These are phyloP conservation scores for Pardalotus punctatus DNA, from an alignment of 2,113 vertebrate species.

Conservation along the genomic window DNA sequence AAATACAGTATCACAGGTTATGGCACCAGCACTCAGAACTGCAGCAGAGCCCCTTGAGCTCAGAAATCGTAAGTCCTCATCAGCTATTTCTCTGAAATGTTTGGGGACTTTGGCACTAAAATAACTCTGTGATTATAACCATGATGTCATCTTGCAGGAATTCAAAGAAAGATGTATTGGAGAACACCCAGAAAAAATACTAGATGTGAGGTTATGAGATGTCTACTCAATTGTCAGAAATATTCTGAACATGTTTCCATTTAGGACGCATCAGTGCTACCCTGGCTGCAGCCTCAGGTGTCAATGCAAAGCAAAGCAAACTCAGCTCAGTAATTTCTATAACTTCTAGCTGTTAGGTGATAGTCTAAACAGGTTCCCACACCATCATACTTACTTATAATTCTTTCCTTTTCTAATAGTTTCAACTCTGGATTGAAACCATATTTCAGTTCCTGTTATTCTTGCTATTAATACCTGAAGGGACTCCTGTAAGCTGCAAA, in stretches of 20 bases:
- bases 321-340: background rate
- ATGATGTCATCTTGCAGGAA: background rate
- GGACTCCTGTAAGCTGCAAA: background rate
- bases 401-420: background rate
- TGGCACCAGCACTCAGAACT: background rate
- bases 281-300: background rate
- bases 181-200: background rate
- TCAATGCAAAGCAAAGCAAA: background rate
- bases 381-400: background rate
- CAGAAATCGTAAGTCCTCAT: background rate
- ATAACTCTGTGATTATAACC: background rate
- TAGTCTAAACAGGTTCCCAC: background rate
- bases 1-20: background rate
- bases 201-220: background rate
- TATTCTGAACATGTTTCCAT: background rate
- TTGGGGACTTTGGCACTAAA: background rate
- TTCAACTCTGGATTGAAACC: background rate
- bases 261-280: background rate
- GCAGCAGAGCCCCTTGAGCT: fast-evolving
- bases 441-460: background rate
- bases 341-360: background rate
- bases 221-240: background rate
- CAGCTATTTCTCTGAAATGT: background rate
- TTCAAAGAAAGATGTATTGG: background rate
- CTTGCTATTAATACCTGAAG: background rate